phyloP scores from a whole-genome alignment of 2,113 vertebrate species.

The Menidia beryllina region DNA sequence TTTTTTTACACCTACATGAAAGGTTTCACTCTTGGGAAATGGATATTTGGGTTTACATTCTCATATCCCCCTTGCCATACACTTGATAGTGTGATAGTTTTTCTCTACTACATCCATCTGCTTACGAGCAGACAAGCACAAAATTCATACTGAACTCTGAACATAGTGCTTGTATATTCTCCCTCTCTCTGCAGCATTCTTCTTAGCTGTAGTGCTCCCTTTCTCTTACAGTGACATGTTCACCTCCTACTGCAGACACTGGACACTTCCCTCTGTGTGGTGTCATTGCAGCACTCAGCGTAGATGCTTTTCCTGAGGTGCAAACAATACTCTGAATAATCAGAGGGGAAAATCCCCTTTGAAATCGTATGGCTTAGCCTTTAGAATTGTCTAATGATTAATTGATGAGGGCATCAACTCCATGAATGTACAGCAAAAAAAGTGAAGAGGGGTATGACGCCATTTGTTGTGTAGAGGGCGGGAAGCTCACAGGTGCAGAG shows the following conservation, averaged over 20 bases:
- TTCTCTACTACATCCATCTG: background rate
- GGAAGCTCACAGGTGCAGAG: constrained; percentile 45
- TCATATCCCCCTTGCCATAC: background rate
- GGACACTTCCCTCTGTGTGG: constrained; percentile 2
- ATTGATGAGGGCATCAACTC: background rate
- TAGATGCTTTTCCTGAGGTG: background rate
- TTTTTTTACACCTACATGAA: constrained; percentile 52
- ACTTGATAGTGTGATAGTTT: constrained; percentile 10
- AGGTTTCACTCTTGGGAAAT: constrained; percentile 34
- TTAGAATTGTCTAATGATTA: constrained; percentile 19
- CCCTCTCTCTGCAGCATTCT: background rate
- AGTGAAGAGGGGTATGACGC: constrained; percentile 25
- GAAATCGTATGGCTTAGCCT: background rate
- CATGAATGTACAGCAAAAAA: background rate
- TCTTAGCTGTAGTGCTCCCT: background rate
- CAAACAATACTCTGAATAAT: background rate
- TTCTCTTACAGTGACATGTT: background rate
- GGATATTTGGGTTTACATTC: constrained; percentile 18
- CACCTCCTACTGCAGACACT: constrained; percentile 8
- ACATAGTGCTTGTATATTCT: background rate
- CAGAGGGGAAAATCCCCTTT: constrained; percentile 11
- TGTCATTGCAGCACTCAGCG: constrained; percentile 13
- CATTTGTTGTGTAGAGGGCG: constrained; percentile 17
- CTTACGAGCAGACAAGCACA: no score
- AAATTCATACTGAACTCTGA: background rate